Conservation (phyloP, 2,888 invertebrate species). For the Chaitophorus viminalis region DNA sequence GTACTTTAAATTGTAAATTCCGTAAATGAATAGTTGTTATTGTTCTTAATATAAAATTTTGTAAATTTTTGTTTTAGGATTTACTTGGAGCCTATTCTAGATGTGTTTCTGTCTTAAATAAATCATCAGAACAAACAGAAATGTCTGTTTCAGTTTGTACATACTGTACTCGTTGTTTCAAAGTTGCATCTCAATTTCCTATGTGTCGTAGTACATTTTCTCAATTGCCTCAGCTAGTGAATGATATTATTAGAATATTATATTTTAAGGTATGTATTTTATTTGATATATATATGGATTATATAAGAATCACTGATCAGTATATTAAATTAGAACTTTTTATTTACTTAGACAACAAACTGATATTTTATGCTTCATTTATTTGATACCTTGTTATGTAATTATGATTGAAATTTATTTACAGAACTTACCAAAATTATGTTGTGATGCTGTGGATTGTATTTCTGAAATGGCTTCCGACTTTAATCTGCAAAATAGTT, state of each 20-base stretch:
- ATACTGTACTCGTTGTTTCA: conserved; percentile 86
- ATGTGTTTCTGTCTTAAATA: conserved; percentile 90
- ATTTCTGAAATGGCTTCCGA: conserved; percentile 88
- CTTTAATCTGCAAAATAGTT: conserved; percentile 83
- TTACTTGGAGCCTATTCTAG: conserved; percentile 91
- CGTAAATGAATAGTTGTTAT: too few species aligned
- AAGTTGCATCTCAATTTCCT: conserved; percentile 94
- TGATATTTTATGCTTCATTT: not conserved
- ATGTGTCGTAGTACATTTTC: conserved; percentile 89
- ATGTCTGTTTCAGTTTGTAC: conserved; percentile 90
- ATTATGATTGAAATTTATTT: conserved; percentile 63
- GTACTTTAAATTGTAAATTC: not conserved
- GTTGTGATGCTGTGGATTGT: conserved; percentile 90
- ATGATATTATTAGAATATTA: conserved; percentile 85
- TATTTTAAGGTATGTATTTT: conserved; percentile 82
- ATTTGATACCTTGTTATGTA: not conserved
- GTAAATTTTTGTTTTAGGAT: conserved; percentile 69
- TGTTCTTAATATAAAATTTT: not conserved
- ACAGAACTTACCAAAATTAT: conserved; percentile 83
- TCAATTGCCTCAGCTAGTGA: conserved; percentile 85
- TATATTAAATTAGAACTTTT: not conserved
- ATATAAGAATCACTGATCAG: not conserved
- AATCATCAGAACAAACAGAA: conserved; percentile 80
- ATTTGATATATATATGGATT: not conserved
- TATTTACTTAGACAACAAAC: not conserved